Conservation (phyloP, 1,140 invertebrate genomes). For the Camponotus pennsylvanicus region DNA sequence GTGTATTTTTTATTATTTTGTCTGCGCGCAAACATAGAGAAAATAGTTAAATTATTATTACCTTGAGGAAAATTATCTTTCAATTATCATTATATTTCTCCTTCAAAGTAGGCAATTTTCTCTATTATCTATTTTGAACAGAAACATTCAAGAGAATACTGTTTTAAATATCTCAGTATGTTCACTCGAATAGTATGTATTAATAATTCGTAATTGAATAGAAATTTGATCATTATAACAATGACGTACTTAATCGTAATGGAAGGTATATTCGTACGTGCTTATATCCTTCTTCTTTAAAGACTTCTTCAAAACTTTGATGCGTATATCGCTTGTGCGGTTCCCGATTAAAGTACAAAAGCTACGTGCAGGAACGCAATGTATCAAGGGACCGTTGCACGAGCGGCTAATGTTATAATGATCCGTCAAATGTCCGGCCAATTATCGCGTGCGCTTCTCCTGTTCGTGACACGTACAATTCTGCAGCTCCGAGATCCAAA, state of each 20-base stretch:
- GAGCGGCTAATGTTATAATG: constrained; percentile 66
- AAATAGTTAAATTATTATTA: neutral
- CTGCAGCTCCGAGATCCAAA: constrained; percentile 60
- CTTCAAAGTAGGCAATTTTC: neutral
- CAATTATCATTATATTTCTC: neutral
- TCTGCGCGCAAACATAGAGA: neutral
- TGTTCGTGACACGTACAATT: constrained; percentile 72
- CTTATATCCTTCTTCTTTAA: constrained; percentile 12
- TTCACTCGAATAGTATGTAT: neutral
- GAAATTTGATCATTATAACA: neutral
- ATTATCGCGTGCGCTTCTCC: constrained; percentile 67
- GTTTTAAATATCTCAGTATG: neutral
- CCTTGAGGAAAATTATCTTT: neutral
- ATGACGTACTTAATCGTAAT: neutral
- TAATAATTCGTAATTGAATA: neutral
- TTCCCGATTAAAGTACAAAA: constrained; percentile 59
- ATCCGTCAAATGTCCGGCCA: constrained; percentile 79
- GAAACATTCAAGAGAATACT: neutral
- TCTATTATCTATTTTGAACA: neutral
- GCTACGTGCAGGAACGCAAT: constrained; percentile 57
- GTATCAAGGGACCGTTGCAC: constrained; percentile 46
- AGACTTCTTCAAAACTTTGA: constrained; percentile 26
- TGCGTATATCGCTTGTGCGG: constrained; percentile 7
- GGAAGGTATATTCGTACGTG: neutral
- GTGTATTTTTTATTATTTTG: neutral